These are phyloP conservation scores for Antechinus stuartii DNA, from an alignment of 2,113 vertebrate species.

Conservation along the genomic window DNA sequence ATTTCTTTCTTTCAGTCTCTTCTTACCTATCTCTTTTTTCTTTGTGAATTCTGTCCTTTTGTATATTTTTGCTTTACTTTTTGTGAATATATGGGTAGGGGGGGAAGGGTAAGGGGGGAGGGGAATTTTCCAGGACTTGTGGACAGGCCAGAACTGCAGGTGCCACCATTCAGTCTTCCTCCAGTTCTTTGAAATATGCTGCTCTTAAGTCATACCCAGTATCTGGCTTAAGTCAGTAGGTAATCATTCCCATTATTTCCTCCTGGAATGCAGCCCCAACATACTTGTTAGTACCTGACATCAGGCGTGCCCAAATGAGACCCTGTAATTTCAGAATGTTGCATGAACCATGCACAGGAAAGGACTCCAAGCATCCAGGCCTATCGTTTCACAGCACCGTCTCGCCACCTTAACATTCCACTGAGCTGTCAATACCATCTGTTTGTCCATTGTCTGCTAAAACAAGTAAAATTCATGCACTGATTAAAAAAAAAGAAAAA, in stretches of 20 bases:
- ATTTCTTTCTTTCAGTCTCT: slow-evolving; percentile 66
- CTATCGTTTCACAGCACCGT: slow-evolving; percentile 88
- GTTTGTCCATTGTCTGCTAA: slow-evolving; percentile 88
- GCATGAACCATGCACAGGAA: slow-evolving; percentile 78
- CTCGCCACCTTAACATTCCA: slow-evolving; percentile 92
- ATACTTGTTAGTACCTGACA: slow-evolving; percentile 75
- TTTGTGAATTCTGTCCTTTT: slow-evolving; percentile 32
- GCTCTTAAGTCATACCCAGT: slow-evolving; percentile 41
- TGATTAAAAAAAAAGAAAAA: slow-evolving; percentile 83
- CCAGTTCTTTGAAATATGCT: slow-evolving; percentile 55
- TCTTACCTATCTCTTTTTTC: slow-evolving; percentile 52
- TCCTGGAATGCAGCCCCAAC: slow-evolving; percentile 77
- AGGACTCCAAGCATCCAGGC: slow-evolving; percentile 79
- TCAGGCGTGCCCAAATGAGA: slow-evolving; percentile 76
- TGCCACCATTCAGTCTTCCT: slow-evolving; percentile 67
- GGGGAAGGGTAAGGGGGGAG: slow-evolving; percentile 50
- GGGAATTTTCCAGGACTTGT: slow-evolving; percentile 35
- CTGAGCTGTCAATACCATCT: slow-evolving; percentile 88
- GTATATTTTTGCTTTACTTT: slow-evolving; percentile 4
- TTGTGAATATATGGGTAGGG: slow-evolving; percentile 53
- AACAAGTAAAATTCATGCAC: slow-evolving; percentile 94
- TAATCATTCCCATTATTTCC: slow-evolving; percentile 65
- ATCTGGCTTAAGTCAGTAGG: slow-evolving; percentile 71
- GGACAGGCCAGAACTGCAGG: slow-evolving; percentile 70
- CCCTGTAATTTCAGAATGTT: slow-evolving; percentile 71